Evolutionary conservation across 2,113 vertebrate genomes (phyloP).

Genomic region (Holacanthus passer): DNA sequence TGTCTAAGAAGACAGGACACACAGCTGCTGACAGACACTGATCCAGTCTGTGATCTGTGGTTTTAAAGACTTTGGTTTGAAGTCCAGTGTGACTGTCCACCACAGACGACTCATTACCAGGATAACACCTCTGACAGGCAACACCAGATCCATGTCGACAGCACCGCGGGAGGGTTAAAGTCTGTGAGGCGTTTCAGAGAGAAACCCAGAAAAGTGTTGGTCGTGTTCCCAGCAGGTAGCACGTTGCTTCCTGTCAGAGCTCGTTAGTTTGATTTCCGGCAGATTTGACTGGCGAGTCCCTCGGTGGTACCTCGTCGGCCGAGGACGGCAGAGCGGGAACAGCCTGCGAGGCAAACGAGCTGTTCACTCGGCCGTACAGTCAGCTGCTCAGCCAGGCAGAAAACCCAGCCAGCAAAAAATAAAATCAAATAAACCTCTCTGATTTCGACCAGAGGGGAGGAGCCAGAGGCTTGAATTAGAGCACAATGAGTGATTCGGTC

Average conservation of each 20-base stretch:
- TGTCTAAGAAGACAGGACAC: background rate
- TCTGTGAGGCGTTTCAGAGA: constrained; percentile 45
- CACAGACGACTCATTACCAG: constrained; percentile 41
- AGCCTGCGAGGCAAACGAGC: constrained; percentile 65
- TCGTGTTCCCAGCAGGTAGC: constrained; percentile 67
- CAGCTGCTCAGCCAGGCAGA: constrained; percentile 59
- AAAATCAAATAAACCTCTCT: constrained; percentile 45
- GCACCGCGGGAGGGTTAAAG: constrained; percentile 17
- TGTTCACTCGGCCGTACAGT: constrained; percentile 45
- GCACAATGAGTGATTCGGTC: constrained; percentile 54
- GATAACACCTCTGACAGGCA: constrained; percentile 41
- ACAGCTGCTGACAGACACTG: constrained; percentile 34
- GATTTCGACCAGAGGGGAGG: constrained; percentile 41
- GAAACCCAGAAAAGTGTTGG: constrained; percentile 43
- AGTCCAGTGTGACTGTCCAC: constrained; percentile 4
- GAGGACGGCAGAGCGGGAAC: constrained; percentile 53
- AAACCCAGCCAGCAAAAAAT: constrained; percentile 31
- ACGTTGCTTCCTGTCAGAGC: constrained; percentile 68
- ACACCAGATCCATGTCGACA: constrained; percentile 45
- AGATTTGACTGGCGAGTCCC: constrained; percentile 63
- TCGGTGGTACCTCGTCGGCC: constrained; percentile 46
- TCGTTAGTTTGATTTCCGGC: constrained; percentile 63
- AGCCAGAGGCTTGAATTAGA: constrained; percentile 42
- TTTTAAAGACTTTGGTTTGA: constrained; percentile 31
- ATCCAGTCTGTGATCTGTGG: constrained; percentile 36